Percentiles rank a stretch among this genome's conserved stretches.
Conservation (phyloP, 1,140 invertebrate species). For the Drosophila azteca region DNA sequence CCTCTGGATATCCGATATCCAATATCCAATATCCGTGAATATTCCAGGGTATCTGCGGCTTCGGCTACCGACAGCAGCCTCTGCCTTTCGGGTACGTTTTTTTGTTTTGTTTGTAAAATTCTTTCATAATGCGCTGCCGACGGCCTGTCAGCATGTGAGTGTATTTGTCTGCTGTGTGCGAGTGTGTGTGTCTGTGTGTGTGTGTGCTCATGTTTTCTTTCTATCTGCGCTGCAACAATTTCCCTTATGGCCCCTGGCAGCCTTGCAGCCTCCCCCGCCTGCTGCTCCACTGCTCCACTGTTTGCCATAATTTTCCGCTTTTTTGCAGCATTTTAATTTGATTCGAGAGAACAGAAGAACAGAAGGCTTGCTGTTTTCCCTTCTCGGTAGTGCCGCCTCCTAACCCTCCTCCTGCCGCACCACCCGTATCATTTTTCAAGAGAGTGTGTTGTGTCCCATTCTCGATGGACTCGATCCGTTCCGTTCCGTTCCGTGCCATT, state of each 20-base stretch:
- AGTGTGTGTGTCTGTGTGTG: slow-evolving; percentile 16
- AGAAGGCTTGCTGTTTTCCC: slow-evolving; percentile 15
- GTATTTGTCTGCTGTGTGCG: slow-evolving; percentile 21
- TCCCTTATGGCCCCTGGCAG: slow-evolving; percentile 69
- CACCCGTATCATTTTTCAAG: background rate
- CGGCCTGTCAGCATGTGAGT: slow-evolving; percentile 47
- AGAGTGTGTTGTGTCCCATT: too few species aligned
- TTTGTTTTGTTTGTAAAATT: slow-evolving; percentile 35
- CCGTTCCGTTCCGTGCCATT: too few species aligned
- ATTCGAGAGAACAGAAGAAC: slow-evolving; percentile 44
- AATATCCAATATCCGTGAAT: too few species aligned
- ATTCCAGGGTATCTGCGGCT: too few species aligned
- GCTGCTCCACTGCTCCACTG: slow-evolving; percentile 32
- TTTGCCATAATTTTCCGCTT: slow-evolving; percentile 78
- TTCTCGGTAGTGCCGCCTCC: too few species aligned
- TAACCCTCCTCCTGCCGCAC: too few species aligned
- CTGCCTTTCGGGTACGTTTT: background rate
- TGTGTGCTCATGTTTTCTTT: slow-evolving; percentile 65
- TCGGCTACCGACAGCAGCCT: too few species aligned
- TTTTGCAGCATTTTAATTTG: slow-evolving; percentile 77
- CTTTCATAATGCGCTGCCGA: slow-evolving; percentile 65
- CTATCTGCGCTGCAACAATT: slow-evolving; percentile 74
- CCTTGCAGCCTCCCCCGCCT: slow-evolving; percentile 20
- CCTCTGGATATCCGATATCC: too few species aligned
- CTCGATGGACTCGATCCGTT: too few species aligned